These are phyloP conservation scores for Sericinus montela DNA, from an alignment of 2,888 invertebrate genomes.

Conservation along the genomic window DNA sequence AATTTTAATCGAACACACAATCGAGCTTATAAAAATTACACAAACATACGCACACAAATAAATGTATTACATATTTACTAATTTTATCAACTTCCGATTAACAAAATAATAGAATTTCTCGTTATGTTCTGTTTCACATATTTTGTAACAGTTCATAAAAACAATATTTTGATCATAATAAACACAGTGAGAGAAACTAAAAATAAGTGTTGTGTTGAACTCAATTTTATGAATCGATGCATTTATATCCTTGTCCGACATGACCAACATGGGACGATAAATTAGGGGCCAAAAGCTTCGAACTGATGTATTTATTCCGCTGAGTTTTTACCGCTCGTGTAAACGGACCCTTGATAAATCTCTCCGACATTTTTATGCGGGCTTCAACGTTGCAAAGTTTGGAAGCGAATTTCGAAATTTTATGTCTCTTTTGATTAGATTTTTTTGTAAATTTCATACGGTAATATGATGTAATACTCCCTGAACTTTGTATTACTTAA, in stretches of 20 bases:
- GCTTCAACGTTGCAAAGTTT: slow-evolving; percentile 2
- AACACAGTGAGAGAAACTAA: neutral
- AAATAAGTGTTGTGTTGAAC: neutral
- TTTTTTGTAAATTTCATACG: neutral
- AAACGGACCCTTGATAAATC: slow-evolving; percentile 27
- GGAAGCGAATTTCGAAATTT: slow-evolving; percentile 5
- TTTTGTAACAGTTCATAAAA: too few species aligned
- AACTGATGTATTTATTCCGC: slow-evolving; percentile 31
- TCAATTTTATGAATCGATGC: slow-evolving; percentile 11
- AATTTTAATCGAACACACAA: too few species aligned
- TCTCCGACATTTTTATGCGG: slow-evolving; percentile 18
- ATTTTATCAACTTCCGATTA: too few species aligned
- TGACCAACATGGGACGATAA: slow-evolving; percentile 26
- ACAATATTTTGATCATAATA: too few species aligned
- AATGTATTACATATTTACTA: too few species aligned
- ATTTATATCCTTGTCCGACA: slow-evolving; percentile 15
- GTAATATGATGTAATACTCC: neutral
- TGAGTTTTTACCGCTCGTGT: slow-evolving; percentile 27
- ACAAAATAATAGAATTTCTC: too few species aligned
- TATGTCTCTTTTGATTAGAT: slow-evolving; percentile 10
- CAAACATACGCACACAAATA: too few species aligned
- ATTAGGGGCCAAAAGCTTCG: slow-evolving; percentile 23
- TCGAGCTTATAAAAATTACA: too few species aligned
- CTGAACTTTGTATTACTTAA: neutral
- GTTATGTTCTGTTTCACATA: too few species aligned